Conservation (phyloP, 2,113 vertebrate genomes). For the Saccopteryx leptura region DNA sequence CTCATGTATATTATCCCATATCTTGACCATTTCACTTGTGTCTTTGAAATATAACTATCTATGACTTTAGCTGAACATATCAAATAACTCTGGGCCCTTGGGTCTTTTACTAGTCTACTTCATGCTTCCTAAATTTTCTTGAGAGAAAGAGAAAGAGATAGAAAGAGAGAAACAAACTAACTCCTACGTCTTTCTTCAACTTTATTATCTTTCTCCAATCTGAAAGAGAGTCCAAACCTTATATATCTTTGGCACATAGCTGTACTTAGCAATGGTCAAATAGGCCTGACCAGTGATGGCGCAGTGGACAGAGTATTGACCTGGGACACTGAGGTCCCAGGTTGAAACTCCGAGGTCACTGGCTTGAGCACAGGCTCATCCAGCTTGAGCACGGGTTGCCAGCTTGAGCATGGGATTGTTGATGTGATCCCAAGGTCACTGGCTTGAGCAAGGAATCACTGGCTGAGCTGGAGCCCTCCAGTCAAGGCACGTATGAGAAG, state of each 20-base stretch:
- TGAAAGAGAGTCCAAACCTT: slow-evolving; percentile 32
- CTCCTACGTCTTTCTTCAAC: not conserved
- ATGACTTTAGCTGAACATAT: slow-evolving; percentile 54
- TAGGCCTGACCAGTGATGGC: not conserved
- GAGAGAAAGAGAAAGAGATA: not conserved
- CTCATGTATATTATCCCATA: not conserved
- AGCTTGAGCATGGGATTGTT: too few relatives aligned
- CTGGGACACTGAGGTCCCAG: too few relatives aligned
- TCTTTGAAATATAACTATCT: slow-evolving; percentile 26
- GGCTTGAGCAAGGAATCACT: too few relatives aligned
- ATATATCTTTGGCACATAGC: not conserved
- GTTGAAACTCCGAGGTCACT: too few relatives aligned
- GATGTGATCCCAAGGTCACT: too few relatives aligned
- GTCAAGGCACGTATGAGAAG: too few relatives aligned
- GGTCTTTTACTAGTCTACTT: not conserved
- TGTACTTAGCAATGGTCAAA: slow-evolving; percentile 30
- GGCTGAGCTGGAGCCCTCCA: too few relatives aligned
- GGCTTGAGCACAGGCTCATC: too few relatives aligned
- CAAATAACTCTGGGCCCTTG: slow-evolving; percentile 23
- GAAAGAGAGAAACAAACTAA: not conserved
- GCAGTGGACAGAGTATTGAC: too few relatives aligned
- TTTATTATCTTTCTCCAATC: slow-evolving; percentile 27
- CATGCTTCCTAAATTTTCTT: slow-evolving; percentile 25
- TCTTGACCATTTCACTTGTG: not conserved
- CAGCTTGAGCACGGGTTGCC: too few relatives aligned